Evolutionary conservation across 2,113 vertebrate genomes (phyloP), one percentile per base, ranked within the genome.

Genomic region (Macquaria australasica): DNA sequence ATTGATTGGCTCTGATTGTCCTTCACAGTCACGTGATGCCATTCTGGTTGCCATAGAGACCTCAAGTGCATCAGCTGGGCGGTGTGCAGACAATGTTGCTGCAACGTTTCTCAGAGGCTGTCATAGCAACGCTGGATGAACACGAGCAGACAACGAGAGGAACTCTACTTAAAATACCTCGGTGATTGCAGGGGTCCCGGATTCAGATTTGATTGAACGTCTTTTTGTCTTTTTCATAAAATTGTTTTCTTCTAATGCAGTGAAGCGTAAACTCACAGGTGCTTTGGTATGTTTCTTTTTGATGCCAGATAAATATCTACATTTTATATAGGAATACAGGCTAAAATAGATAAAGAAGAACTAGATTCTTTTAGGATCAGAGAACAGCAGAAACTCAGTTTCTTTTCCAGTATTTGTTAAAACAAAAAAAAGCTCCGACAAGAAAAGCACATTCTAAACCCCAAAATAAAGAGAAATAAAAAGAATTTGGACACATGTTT

Each of bases 1-100:
- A 92, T 93, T 94, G 91, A 94, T 93, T 94, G 93, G 92, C 93
- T 93, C 90, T 96, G 96, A 96, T 96, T 96, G 96, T 96, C 96
- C 95, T 96, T 96, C 95, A 96, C 95, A 93, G 91, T 95, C 95
- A 95, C 64, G 74, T 94, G 94, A 95, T 89, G 90, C 86, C 89
- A 83, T 92, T 90, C 89, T 77, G 94, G 95, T 94, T 95, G 92
- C 89, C 93, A 94, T 91, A 71, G 93, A 93, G 86, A 93, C 91
- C 94, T 95, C 91, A 90, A 95, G 95, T 95, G 95, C 94, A 94
- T 94, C 89, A 93, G 91, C 92, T 89, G 90, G 81, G 92, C 86
- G 80, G 91, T 79, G 70, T 59, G 86, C 75, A 88, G 87, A 91
- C 92, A 89, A 87, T 90, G 87, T 91, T 83, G 87, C 92, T 78